A percentile compares a stretch with the other conserved stretches of the same genome.
phyloP scores from a whole-genome alignment of 2,888 invertebrate genomes.

The Sinotaia quadrata region DNA sequence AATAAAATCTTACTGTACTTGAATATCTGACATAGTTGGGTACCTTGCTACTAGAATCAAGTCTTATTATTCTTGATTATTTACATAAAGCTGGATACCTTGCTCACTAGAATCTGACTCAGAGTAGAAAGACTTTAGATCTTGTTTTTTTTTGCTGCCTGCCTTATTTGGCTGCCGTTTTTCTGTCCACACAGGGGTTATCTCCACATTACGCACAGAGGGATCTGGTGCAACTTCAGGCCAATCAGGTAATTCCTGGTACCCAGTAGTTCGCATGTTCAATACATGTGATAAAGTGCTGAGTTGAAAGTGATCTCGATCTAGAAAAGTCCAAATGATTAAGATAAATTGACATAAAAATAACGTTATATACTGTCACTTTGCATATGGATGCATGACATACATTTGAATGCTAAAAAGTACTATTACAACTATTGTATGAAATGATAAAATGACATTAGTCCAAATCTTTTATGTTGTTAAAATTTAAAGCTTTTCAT shows the following conservation, averaged over 20 bases:
- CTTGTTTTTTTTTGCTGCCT: slow-evolving; percentile 54
- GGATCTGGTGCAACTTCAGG: slow-evolving; percentile 85
- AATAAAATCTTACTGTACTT: no score
- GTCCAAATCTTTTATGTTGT: no score
- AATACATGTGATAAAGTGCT: slow-evolving; percentile 96
- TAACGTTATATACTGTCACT: neutral
- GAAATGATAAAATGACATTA: no score
- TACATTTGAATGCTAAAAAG: no score
- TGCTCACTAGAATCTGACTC: slow-evolving; percentile 71
- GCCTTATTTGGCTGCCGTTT: slow-evolving; percentile 44
- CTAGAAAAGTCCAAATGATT: slow-evolving; percentile 71
- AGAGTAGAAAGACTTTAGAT: slow-evolving; percentile 79
- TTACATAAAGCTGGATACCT: no score
- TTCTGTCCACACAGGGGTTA: slow-evolving; percentile 62
- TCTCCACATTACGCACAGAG: slow-evolving; percentile 81
- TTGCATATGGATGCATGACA: no score
- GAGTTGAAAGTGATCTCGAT: slow-evolving; percentile 89
- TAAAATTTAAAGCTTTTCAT: no score
- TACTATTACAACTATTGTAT: no score
- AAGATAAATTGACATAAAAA: neutral
- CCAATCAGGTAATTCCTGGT: slow-evolving; percentile 89
- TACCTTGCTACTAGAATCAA: no score
- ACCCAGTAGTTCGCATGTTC: slow-evolving; percentile 87
- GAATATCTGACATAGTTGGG: no score
- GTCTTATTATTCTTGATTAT: no score